Base-by-base conservation (phyloP, 2,797 vertebrate genomes). In the Kryptolebias ocellatus region DNA sequence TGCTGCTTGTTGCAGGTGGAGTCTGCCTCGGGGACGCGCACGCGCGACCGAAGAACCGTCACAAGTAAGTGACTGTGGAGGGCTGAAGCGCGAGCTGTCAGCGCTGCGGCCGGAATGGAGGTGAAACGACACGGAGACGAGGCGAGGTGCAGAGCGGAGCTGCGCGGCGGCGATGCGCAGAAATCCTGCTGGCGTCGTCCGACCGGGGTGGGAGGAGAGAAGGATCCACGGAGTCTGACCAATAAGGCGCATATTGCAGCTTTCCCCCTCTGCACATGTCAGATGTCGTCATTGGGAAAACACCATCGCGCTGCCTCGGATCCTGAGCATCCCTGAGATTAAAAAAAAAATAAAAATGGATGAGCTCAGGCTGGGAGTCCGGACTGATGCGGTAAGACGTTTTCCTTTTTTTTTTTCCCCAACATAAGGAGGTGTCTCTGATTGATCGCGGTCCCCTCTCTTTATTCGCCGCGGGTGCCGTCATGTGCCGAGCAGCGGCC, bases 311-410 rank as follows among this genome's bases (percentile, higher is more conserved):
- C 66, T 52, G 68, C 76, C 70, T 72, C 61, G 56, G 14, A 42
- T 65, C 34, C 34, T 37, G 34, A 69, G 59, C 81, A 37, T 70
- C 64, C 56, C 8, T 34, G 31, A 34, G 31, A 24, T 24, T 24
- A 7, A 34, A 7, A 57, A 47, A 57, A 10, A 53, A n/a, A n/a
- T n/a, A n/a, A 74, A 63, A 53, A 90, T 88, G 90, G 89, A 85
- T 28, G 15, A 66, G 73, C 67, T 8, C 58, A 20, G 64, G 57
- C 74, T 60, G 80, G 58, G 64, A 56, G 56, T 72, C 61, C 80
- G 83, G 83, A 69, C 59, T 16, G 80, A 86, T 81, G 86, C 86
- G 91, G 91, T 92, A 91, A 92, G 90, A 84, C 49, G 9, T 2
- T 28, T 12, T 12, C 17, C 15, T 46, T 46, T 3, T 24, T 53